Base-by-base conservation (phyloP, 2,888 invertebrate genomes). In the Eledone cirrhosa region DNA sequence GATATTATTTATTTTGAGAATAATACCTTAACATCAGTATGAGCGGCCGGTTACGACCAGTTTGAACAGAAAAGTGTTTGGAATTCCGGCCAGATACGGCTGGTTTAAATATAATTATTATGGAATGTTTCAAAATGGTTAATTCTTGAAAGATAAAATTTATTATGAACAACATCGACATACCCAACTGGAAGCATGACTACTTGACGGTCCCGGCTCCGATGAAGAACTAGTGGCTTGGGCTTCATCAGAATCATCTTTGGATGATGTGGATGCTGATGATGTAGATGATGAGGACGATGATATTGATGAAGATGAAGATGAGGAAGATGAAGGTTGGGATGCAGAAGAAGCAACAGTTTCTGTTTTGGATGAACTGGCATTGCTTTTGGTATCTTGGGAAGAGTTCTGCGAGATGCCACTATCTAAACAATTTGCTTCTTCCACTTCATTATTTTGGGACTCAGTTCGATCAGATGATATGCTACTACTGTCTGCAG, bases 241-340 rank as follows among this genome's bases (percentile, higher is more conserved):
- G 41, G 65, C n/a, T 33, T 14, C 48, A 77, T 24, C 22, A 29
- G 74, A 22, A 29, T 29, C 74, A 29, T 22, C n/a, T 22, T n/a
- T 74, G 31, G n/a, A 5, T 41, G 47, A 33, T 47, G 76, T n/a
- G n/a, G 76, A 47, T 29, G 31, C 31, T 22, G 31, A 27, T 24
- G 65, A 13, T 24, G 29, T 16, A 24, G 77, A 77, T 63, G 77
- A 77, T 78, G 78, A 78, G 27, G 67, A 53, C 59, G 77, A 53
- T 29, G 13, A 22, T 27, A 27, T n/a, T 19, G 24, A 14, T 77
- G n/a, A 27, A 24, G 31, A 41, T 31, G 59, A 59, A 29, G 59
- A 53, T 48, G 41, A 27, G 24, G 77, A 59, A 19, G 65, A 29
- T 11, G 77, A 63, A 77, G 59, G n/a, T 27, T 11, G 24, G 22